Base-by-base conservation (phyloP, 2,113 vertebrate species). In the Oncorhynchus kisutch region DNA sequence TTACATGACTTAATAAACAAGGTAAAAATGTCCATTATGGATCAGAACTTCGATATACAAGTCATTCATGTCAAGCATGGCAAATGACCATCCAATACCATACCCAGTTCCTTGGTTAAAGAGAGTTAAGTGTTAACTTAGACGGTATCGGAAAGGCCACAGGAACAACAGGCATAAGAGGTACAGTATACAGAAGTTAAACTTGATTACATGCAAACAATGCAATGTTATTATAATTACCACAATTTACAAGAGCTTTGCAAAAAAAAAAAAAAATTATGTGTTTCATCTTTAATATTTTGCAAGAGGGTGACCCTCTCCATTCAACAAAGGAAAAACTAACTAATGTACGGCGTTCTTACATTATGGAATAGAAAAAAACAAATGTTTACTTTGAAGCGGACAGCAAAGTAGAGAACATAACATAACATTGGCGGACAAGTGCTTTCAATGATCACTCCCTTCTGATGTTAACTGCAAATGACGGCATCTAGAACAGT, bases 131-230 rank as follows among this genome's bases (percentile, higher is more conserved):
- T 80, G 76, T 78, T 81, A 81, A 70, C 68, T 70, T 70, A 49
- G 39, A 70, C 76, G 24, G 73, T 84, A 76, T 12, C 51, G 69
- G 75, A 74, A 86, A 86, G 72, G 82, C 84, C 79, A 78, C 76
- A 49, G 70, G 57, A 81, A 69, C 39, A 75, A 80, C 48, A 82
- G 75, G 81, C 70, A 76, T 73, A 73, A 72, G 73, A 84, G 39
- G 67, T 49, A 62, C 69, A 72, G 39, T 45, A 85, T 83, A 80
- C n/a, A 81, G 83, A 85, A 81, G 49, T 12, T 51, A 70, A 90
- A 76, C 31, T 71, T 4, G 59, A 78, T 73, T 60, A 72, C 78
- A 85, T 82, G 78, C 77, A 82, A 82, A 85, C 77, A 76, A 83
- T 72, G 75, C 75, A 69, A 70, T 68, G 78, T 14, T 67, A 73